Base-by-base conservation (phyloP, 2,113 vertebrate species). In the Pelecanus crispus region DNA sequence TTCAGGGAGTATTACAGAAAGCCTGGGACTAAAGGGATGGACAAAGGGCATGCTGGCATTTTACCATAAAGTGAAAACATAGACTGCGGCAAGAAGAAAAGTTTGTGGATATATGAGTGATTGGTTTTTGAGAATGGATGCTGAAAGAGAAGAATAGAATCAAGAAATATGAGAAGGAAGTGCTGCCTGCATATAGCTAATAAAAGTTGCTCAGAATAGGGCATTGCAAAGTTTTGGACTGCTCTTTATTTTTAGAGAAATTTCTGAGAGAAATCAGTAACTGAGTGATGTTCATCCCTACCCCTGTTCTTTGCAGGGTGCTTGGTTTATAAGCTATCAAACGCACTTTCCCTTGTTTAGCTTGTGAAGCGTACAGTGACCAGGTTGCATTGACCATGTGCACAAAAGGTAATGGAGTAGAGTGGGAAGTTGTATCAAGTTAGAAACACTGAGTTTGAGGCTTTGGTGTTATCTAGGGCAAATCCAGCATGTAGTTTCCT, bases 1-100 rank as follows among this genome's bases (percentile, higher is more conserved):
- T 88, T 80, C 70, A 73, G 89, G 56, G 67, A 66, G 67, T 65
- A 77, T 92, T 89, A 71, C 38, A 89, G 86, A 97, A 89, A 90
- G 68, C 38, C 40, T 81, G 73, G 72, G 74, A 85, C 90, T 70
- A 94, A 96, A 90, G 53, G 65, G 61, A 81, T 0, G 1, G 86
- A 78, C 82, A 95, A 96, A 95, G 79, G 44, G 29, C 88, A 36
- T 24, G 36, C 55, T 92, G 85, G 63, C 67, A 58, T 81, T 93
- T 94, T 93, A 92, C 56, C 38, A 50, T 45, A 25, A 75, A 88
- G 32, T 88, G 87, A 73, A 96, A 96, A 91, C 25, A 53, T 13
- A 84, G 83, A 75, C 91, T 4, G 8, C 5, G 0, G 45, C 49
- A 88, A 79, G 40, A 81, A 95, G 77, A 94, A 85, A 87, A 80